phyloP scores from a whole-genome alignment of 2,113 vertebrate genomes.

The Coptodon rendalli region DNA sequence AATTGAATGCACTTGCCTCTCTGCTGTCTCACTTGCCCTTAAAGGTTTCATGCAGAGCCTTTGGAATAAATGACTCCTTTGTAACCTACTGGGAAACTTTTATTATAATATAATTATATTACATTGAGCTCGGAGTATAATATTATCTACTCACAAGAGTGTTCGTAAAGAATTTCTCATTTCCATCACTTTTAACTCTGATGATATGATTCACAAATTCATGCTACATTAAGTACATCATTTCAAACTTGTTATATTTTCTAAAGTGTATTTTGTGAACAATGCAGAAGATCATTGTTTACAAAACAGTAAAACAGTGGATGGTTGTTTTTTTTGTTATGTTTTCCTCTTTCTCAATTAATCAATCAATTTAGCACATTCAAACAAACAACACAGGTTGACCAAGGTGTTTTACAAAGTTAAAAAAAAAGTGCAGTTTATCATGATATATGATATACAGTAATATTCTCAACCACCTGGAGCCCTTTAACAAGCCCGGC shows the following conservation, averaged over 20 bases:
- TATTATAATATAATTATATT: background rate
- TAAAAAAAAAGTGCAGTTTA: background rate
- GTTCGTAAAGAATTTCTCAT: background rate
- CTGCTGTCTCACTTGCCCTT: slow-evolving; percentile 26
- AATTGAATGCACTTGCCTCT: slow-evolving; percentile 57
- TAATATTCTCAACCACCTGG: background rate
- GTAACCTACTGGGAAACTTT: slow-evolving; percentile 1
- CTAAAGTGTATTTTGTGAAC: background rate
- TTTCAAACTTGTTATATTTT: background rate
- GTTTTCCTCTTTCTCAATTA: background rate
- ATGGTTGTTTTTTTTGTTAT: background rate
- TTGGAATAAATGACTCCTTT: slow-evolving; percentile 31
- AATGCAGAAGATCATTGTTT: background rate
- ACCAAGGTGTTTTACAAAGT: background rate
- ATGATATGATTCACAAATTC: background rate
- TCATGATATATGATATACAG: background rate
- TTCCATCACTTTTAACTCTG: background rate
- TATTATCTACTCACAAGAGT: background rate
- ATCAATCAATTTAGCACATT: background rate
- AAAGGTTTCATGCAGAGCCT: background rate
- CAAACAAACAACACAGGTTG: background rate
- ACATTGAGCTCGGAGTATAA: background rate
- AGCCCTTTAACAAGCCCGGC: background rate
- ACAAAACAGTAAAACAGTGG: background rate
- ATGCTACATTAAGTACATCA: background rate